Evolutionary conservation across 1,140 invertebrate species (phyloP), one percentile per base, ranked within the genome.

Genomic region (Nasonia vitripennis): DNA sequence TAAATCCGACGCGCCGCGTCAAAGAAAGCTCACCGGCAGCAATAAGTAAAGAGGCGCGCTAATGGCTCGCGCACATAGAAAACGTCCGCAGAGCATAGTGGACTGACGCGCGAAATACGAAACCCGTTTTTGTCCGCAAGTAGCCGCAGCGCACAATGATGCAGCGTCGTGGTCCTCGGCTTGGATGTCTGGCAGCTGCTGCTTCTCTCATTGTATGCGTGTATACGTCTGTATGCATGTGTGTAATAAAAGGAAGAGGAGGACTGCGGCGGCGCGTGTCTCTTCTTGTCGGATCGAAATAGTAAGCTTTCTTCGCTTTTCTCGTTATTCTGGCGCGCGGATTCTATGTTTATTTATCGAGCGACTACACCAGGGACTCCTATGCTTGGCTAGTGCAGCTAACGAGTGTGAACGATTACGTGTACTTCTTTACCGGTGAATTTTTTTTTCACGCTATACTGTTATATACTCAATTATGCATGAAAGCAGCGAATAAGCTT

Each of bases 61-160:
- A 80, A 70, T 41, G 41, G 78, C 9, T 17, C 7, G 70, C 2
- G 48, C 31, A 27, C 27, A 68, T 70, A 68, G 62, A 41, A 70
- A 31, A 79, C 11, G 55, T 62, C 55, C 5, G 5, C 55, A 14
- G 27, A 27, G 27, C 27, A 27, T 27, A 27, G 51, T 6, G 17
- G 51, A 55, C 51, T 20, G 17, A 55, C 51, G 51, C 20, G 73
- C 51, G 82, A 78, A 84, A 84, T 84, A 84, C 41, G 75, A 84
- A 84, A 84, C 82, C 41, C 82, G 41, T 78, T 84, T 84, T 71
- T 71, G 82, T 70, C 14, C 55, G 27, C 27, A n/a, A 62, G 41
- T 9, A 70, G 27, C 37, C 41, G 68, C 41, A n/a, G 20, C n/a
- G 27, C 11, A 73, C 80, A 73, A 81, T 71, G 23, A 81, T 31